These are phyloP conservation scores for Anthoscopus minutus DNA, from an alignment of 2,113 vertebrate species.

Conservation along the genomic window DNA sequence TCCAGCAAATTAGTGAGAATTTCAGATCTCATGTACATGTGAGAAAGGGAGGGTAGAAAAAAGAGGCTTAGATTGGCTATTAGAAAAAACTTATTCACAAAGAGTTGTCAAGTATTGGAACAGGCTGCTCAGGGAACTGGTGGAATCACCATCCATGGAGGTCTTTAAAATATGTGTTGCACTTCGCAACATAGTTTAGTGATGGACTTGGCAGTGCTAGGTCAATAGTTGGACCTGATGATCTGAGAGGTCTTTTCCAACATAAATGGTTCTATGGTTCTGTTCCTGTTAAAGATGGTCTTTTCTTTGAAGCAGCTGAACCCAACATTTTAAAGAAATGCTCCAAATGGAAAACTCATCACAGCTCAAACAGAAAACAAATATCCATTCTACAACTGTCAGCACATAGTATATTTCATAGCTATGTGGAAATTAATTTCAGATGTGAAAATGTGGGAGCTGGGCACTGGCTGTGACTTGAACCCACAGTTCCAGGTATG, in stretches of 20 bases:
- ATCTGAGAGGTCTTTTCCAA: not conserved
- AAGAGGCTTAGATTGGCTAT: not conserved
- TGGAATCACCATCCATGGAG: not conserved
- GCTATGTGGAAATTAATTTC: not conserved
- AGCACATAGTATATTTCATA: not conserved
- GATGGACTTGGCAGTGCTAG: not conserved
- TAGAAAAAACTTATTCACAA: not conserved
- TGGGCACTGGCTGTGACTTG: not conserved
- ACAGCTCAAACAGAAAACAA: not conserved
- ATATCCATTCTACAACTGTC: rapidly evolving
- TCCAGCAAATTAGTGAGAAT: not conserved
- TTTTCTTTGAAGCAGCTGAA: not conserved
- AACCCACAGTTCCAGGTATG: not conserved
- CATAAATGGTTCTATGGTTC: not conserved
- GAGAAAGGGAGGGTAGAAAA: not conserved
- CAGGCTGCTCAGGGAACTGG: not conserved
- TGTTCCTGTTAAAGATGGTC: not conserved
- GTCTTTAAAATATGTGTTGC: not conserved
- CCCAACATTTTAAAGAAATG: not conserved
- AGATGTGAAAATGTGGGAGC: not conserved
- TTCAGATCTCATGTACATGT: not conserved
- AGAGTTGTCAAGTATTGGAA: not conserved
- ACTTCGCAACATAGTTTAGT: not conserved
- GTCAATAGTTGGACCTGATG: not conserved
- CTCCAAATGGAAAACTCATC: not conserved